These are phyloP conservation scores for Drosophila persimilis DNA, from an alignment of 1,140 invertebrate species.

Conservation along the genomic window DNA sequence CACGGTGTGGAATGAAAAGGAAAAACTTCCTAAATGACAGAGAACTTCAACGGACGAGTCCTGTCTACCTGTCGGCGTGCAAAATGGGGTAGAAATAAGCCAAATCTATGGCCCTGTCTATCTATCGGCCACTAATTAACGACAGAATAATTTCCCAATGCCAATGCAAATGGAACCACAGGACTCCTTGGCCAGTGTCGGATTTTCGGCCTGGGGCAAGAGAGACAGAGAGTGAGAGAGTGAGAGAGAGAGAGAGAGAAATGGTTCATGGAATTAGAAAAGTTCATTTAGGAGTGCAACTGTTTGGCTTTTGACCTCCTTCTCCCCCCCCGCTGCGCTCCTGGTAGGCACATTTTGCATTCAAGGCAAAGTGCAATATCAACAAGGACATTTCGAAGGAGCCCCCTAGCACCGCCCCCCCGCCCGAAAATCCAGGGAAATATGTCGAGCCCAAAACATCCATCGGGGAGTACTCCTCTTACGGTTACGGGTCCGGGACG, in stretches of 20 bases:
- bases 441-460: constrained; percentile 46
- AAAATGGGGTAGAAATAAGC: constrained; percentile 77
- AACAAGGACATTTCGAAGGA: constrained; percentile 48
- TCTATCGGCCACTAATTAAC: constrained; percentile 73
- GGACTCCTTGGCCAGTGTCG: constrained; percentile 2
- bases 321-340: constrained; percentile 9
- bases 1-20: constrained; percentile 9
- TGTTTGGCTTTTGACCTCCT: constrained; percentile 70
- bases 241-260: neutral
- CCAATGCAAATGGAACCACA: constrained; percentile 54
- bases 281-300: constrained; percentile 75
- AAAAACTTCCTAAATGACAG: constrained; percentile 50
- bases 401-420: too few species aligned
- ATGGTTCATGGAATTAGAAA: constrained; percentile 60
- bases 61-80: constrained; percentile 38
- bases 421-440: constrained; percentile 31
- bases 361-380: constrained; percentile 78
- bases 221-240: neutral
- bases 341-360: constrained; percentile 66
- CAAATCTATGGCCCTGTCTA: constrained; percentile 51
- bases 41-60: constrained; percentile 25
- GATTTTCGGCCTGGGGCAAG: constrained; percentile 5
- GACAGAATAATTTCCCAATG: constrained; percentile 74
- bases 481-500: neutral
- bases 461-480: neutral